phyloP scores from a whole-genome alignment of 2,797 vertebrate genomes.

The Cichlasoma orientale region DNA sequence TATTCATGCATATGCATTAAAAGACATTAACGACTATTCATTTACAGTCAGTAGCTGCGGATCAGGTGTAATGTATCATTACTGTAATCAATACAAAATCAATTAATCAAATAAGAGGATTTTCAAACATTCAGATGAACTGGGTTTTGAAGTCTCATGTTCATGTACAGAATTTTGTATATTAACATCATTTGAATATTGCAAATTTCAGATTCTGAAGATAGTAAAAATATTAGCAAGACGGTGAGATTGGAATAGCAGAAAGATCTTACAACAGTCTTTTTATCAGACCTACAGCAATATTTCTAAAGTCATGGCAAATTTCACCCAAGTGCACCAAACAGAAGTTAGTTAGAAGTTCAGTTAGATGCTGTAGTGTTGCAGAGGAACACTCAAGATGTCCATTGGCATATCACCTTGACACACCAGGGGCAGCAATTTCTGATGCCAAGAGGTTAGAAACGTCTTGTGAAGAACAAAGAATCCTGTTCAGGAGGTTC shows the following conservation, averaged over 20 bases:
- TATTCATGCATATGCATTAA: conserved; percentile 8
- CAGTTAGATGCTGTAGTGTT: neutral
- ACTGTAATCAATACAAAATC: neutral
- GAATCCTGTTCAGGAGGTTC: neutral
- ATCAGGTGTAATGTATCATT: neutral
- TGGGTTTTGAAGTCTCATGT: neutral
- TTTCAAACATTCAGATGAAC: neutral
- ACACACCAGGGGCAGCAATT: neutral
- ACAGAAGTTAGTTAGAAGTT: neutral
- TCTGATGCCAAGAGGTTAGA: neutral
- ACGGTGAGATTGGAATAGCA: neutral
- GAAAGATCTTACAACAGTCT: neutral
- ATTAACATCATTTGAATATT: neutral
- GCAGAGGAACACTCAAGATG: neutral
- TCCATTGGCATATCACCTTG: neutral
- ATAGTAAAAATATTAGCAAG: neutral
- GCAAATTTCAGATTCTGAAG: neutral
- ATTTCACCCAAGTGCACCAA: neutral
- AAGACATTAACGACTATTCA: neutral
- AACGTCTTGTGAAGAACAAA: neutral
- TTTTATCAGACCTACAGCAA: neutral
- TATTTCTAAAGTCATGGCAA: neutral
- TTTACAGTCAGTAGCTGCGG: neutral
- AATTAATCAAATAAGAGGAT: neutral
- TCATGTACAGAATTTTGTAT: neutral